Evolutionary conservation across 2,888 invertebrate genomes (phyloP).

Genomic region (Sclerodermus sp.): DNA sequence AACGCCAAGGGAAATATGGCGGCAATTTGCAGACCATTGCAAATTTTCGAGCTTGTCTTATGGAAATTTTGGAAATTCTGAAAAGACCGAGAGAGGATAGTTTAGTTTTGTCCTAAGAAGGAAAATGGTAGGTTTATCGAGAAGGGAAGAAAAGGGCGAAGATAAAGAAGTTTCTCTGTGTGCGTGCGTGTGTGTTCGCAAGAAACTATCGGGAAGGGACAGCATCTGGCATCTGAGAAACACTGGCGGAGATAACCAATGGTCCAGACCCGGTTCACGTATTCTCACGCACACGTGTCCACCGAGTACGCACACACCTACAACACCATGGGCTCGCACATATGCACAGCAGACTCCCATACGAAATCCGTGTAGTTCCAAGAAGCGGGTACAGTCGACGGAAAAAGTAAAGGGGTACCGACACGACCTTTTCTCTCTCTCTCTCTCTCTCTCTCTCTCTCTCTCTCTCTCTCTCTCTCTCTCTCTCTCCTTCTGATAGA

Average conservation of each 20-base stretch:
- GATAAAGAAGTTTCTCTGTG: constrained; percentile 10
- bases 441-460: no score
- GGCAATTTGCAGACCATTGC: no score
- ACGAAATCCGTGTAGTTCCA: constrained; percentile 44
- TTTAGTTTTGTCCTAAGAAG: no score
- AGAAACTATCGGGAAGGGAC: constrained; percentile 12
- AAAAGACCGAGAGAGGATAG: no score
- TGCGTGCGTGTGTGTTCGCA: constrained; percentile 6
- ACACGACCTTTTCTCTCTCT: no score
- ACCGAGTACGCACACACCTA: constrained; percentile 18
- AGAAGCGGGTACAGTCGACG: constrained; percentile 50
- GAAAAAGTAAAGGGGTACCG: constrained; percentile 37
- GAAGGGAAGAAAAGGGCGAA: constrained; percentile 13
- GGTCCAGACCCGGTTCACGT: constrained; percentile 26
- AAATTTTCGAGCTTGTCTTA: no score
- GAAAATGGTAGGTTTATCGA: neutral
- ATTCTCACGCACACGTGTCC: constrained; percentile 13
- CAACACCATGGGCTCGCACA: constrained; percentile 3
- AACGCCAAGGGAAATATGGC: no score
- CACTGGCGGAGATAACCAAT: constrained; percentile 39
- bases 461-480: no score
- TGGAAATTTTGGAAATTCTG: no score
- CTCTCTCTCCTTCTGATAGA: no score
- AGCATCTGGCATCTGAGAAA: constrained; percentile 31
- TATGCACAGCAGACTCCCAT: constrained; percentile 16